Percentiles rank a stretch among this genome's conserved stretches.
Conservation (phyloP, 2,888 invertebrate genomes). For the Caenorhabditis uteleia region DNA sequence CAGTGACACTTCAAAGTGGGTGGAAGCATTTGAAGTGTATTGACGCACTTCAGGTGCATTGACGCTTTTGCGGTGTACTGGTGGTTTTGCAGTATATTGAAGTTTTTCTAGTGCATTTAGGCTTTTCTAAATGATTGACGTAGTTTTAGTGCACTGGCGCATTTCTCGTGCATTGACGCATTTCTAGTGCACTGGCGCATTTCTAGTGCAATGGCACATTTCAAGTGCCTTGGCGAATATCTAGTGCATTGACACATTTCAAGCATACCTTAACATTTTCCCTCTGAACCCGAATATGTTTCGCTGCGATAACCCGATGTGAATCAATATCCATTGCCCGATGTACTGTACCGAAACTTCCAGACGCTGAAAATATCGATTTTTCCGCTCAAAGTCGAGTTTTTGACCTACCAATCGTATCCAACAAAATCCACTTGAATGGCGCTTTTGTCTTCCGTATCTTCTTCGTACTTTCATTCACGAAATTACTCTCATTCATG, state of each 20-base stretch:
- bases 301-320: slow-evolving; percentile 92
- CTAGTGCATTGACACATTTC: background rate
- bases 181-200: too few relatives aligned
- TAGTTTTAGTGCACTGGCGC: too few relatives aligned
- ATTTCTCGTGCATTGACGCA: too few relatives aligned
- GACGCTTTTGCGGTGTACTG: too few relatives aligned
- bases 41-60: too few relatives aligned
- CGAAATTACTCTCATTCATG: slow-evolving; percentile 14
- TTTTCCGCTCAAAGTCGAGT: background rate
- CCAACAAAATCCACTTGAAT: slow-evolving; percentile 88
- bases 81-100: too few relatives aligned
- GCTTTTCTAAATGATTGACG: too few relatives aligned
- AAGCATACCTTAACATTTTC: slow-evolving; percentile 6
- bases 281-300: slow-evolving; percentile 75
- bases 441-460: slow-evolving; percentile 66
- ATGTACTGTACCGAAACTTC: slow-evolving; percentile 92
- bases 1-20: too few relatives aligned
- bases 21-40: too few relatives aligned
- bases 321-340: slow-evolving; percentile 90
- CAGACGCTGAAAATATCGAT: slow-evolving; percentile 77
- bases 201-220: too few relatives aligned
- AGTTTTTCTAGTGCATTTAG: too few relatives aligned
- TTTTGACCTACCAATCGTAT: slow-evolving; percentile 79
- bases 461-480: slow-evolving; percentile 14
- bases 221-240: too few relatives aligned